Percentiles rank a stretch among this genome's conserved stretches.
phyloP scores from a whole-genome alignment of 2,113 vertebrate species.

The Leptobrachium leishanense region DNA sequence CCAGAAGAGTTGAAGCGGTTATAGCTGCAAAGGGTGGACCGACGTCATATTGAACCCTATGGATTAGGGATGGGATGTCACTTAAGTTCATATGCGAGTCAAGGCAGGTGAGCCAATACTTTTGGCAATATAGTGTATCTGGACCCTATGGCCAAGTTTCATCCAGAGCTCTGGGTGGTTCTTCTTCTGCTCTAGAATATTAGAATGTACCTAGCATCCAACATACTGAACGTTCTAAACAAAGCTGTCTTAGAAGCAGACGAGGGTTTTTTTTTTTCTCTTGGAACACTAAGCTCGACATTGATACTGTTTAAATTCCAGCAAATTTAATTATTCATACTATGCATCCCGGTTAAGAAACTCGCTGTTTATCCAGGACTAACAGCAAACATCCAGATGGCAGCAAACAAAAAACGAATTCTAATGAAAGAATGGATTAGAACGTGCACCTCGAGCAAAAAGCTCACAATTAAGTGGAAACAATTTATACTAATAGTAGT shows the following conservation, averaged over 20 bases:
- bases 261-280: neutral
- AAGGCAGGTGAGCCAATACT: too few species aligned
- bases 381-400: constrained; percentile 36
- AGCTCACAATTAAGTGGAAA: neutral
- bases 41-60: too few species aligned
- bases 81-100: too few species aligned
- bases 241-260: neutral
- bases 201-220: too few species aligned
- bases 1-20: too few species aligned
- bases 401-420: neutral
- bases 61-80: too few species aligned
- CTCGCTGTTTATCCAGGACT: constrained; percentile 14
- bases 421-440: constrained; percentile 31
- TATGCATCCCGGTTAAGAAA: constrained; percentile 4
- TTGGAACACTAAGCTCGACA: neutral
- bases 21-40: too few species aligned
- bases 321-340: neutral
- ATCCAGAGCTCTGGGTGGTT: too few species aligned
- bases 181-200: too few species aligned
- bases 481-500: constrained; percentile 9
- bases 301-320: neutral
- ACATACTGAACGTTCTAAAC: too few species aligned
- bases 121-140: too few species aligned
- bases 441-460: neutral
- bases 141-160: too few species aligned